These are phyloP conservation scores for Nomada fabriciana DNA, from an alignment of 2,888 invertebrate species.

Conservation along the genomic window DNA sequence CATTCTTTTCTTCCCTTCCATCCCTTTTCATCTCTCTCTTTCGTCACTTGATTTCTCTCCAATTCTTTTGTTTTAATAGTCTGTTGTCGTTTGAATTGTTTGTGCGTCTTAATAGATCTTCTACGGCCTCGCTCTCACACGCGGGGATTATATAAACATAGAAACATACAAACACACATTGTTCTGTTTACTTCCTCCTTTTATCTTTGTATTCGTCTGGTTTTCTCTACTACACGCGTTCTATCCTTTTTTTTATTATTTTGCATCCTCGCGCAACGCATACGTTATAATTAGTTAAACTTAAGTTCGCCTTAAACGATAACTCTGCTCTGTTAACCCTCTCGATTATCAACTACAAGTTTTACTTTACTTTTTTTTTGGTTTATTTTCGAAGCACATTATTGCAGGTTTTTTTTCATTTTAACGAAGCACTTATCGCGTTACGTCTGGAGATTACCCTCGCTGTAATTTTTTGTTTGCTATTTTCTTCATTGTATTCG, in stretches of 20 bases:
- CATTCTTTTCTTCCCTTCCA: neutral
- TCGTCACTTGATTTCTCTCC: slow-evolving; percentile 11
- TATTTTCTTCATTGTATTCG: neutral
- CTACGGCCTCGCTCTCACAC: slow-evolving; percentile 73
- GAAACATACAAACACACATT: slow-evolving; percentile 82
- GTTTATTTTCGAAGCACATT: slow-evolving; percentile 75
- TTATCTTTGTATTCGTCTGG: slow-evolving; percentile 22
- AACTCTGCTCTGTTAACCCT: slow-evolving; percentile 65
- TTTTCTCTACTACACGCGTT: slow-evolving; percentile 57
- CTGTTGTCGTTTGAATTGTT: slow-evolving; percentile 55
- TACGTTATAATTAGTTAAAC: slow-evolving; percentile 53
- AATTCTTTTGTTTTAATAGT: slow-evolving; percentile 10
- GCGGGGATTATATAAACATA: slow-evolving; percentile 81
- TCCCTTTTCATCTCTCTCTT: slow-evolving; percentile 1
- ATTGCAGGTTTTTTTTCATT: slow-evolving; percentile 74
- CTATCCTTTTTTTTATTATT: slow-evolving; percentile 16
- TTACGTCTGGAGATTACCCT: slow-evolving; percentile 63
- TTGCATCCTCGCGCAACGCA: slow-evolving; percentile 59
- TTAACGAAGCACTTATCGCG: slow-evolving; percentile 79
- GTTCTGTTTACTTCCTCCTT: slow-evolving; percentile 62
- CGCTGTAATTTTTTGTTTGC: slow-evolving; percentile 9
- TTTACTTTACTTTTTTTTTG: slow-evolving; percentile 25
- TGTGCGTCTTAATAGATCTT: slow-evolving; percentile 69
- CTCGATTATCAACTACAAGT: slow-evolving; percentile 69
- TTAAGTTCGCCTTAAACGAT: slow-evolving; percentile 63